Evolutionary conservation across 2,888 invertebrate species (phyloP), one percentile per base, ranked within the genome.

Genomic region (Gymnocheta viridis): DNA sequence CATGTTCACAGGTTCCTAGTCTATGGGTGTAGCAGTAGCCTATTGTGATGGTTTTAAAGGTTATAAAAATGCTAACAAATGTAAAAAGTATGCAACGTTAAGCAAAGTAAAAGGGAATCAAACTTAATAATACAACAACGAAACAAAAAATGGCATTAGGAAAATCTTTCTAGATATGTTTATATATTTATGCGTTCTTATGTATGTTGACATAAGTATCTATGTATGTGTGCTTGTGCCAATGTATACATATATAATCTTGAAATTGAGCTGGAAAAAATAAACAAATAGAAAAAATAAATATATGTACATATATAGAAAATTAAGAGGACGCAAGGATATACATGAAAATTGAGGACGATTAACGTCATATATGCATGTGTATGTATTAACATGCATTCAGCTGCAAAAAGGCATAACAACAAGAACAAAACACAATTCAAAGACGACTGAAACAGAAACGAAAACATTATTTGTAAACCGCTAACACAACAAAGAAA

Each of bases 381-480:
- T 24, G 2, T 32, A 10, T 56, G 17, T 32, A 51, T 49, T 22
- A 10, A 22, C 24, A 49, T 49, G 24, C 32, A 73, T 77, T 66
- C 67, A 67, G 32, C 56, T 56, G 54, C 56, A 69, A 49, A 49
- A 72, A 58, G 66, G n/a, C 64, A 60, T 9, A 58, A 49, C 38
- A 44, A 49, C 70, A 66, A 27, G 19, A 58, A 58, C 27, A 73
- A 67, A 32, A 56, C 41, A 24, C 27, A 84, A 67, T 81, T 77
- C 54, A 84, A 81, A 84, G 84, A 81, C 77, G 72, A 81, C 81
- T 76, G 74, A 69, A 82, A 84, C 74, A 82, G 74, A 76, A 80
- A 83, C 67, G 81, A 85, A 78, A 85, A 85, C 81, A 85, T 83
- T 85, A 81, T 83, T 85, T 85, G 85, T 54, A 54, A 85, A 82